phyloP scores from a whole-genome alignment of 64 coral and sea anemone genomes.

The Hydrozoanthus tunicans region DNA sequence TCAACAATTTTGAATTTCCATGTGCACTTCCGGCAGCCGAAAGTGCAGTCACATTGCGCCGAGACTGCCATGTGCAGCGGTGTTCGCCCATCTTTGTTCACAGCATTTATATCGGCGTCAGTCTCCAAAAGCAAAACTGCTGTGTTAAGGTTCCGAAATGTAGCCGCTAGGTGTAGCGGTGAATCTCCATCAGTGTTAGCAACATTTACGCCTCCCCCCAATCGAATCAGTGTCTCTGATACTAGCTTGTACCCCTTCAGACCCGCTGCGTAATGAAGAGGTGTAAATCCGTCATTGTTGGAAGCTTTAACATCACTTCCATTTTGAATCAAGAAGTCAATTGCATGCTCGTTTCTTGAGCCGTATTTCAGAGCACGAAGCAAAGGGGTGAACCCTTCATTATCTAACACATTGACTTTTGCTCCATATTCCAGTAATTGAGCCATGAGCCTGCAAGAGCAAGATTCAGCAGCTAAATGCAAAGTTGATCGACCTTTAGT shows the following conservation, averaged over 20 bases:
- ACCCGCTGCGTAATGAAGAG: slow-evolving; percentile 83
- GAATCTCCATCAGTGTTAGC: slow-evolving; percentile 66
- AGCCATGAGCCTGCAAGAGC: slow-evolving; percentile 52
- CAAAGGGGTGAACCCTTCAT: slow-evolving; percentile 74
- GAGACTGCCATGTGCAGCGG: slow-evolving; percentile 70
- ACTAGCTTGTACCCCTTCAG: slow-evolving; percentile 65
- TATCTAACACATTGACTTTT: slow-evolving; percentile 62
- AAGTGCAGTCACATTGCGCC: slow-evolving; percentile 74
- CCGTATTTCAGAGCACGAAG: slow-evolving; percentile 66
- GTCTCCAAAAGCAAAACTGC: slow-evolving; percentile 69
- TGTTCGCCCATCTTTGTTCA: slow-evolving; percentile 72
- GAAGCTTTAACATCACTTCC: slow-evolving; percentile 46
- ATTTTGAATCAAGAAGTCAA: slow-evolving; percentile 62
- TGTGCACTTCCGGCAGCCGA: slow-evolving; percentile 78
- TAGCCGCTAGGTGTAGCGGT: slow-evolving; percentile 72
- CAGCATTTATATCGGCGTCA: slow-evolving; percentile 31
- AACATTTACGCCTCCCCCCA: slow-evolving; percentile 55
- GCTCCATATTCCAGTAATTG: slow-evolving; percentile 62
- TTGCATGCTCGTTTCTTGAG: slow-evolving; percentile 56
- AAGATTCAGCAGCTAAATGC: slow-evolving; percentile 68
- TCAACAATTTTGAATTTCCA: slow-evolving; percentile 92
- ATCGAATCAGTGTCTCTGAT: slow-evolving; percentile 65
- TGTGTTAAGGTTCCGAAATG: slow-evolving; percentile 73
- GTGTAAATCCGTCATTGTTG: slow-evolving; percentile 44
- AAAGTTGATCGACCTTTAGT: slow-evolving; percentile 63